Base-by-base conservation (phyloP, 2,888 invertebrate genomes). In the Galerucella pusilla region DNA sequence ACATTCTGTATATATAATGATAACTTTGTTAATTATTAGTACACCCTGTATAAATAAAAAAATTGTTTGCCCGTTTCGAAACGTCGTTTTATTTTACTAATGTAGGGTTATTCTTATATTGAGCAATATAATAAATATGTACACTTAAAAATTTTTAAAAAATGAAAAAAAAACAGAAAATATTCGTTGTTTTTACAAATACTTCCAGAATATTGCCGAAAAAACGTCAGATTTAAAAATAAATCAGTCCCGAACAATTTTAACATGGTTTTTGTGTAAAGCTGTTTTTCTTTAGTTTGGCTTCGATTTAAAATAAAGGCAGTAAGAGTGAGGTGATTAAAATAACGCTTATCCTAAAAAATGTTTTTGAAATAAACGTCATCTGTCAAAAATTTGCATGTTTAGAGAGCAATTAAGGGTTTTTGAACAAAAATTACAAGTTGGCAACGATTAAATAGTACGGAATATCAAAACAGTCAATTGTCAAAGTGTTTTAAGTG, bases 281-380 rank as follows among this genome's bases (percentile, higher is more conserved):
- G 76, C 72, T 75, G 71, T 68, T 57, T 20, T 68, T 74, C 66
- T 75, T 70, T 70, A 75, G 76, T 78, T 78, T 76, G 78, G 75
- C 70, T 73, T 76, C 65, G 52, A 57, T 68, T 71, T 71, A 63
- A 63, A 74, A 73, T 57, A 20, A 42, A 35, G 73, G 70, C 70
- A 76, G 70, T 71, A 73, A 71, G 46, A 49, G 25, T 11, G 35
- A 14, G 16, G 61, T 14, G 61, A 61, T 54, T 1, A 28, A n/a
- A 63, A 63, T 42, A 42, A 42, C 42, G 63, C 63, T 63, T 42
- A 63, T 63, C 35, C 63, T 16, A n/a, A 42, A 63, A 14, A n/a
- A 63, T 35, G 2, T 14, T 42, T 42, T 25, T 20, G 16, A 59
- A 10, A 59, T 59, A 25, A 59, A 16, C 20, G 12, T 2, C 46